These are phyloP conservation scores for Hemibagrus wyckioides DNA, from an alignment of 2,113 vertebrate genomes.

Conservation along the genomic window DNA sequence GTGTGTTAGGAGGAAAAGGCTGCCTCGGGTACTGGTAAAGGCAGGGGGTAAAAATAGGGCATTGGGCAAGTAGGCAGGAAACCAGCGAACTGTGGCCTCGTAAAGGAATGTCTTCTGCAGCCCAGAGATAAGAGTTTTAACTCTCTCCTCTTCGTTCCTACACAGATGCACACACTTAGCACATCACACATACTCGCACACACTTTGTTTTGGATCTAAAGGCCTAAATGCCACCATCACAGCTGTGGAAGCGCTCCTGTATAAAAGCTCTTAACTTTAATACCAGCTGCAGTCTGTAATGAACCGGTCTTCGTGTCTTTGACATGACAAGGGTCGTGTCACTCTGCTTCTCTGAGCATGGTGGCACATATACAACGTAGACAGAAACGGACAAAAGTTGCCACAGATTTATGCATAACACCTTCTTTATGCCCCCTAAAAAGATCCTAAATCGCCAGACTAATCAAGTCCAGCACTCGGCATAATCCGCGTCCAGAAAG, in stretches of 20 bases:
- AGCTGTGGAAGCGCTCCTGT: slow-evolving; percentile 21
- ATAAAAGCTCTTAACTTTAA: slow-evolving; percentile 44
- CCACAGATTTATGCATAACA: not conserved
- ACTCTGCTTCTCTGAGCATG: too few species aligned
- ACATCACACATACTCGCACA: slow-evolving; percentile 26
- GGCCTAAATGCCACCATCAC: slow-evolving; percentile 37
- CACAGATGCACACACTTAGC: slow-evolving; percentile 25
- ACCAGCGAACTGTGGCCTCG: slow-evolving; percentile 85
- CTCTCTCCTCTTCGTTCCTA: slow-evolving; percentile 74
- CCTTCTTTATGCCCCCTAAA: not conserved
- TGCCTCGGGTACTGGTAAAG: slow-evolving; percentile 85
- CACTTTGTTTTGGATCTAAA: slow-evolving; percentile 46
- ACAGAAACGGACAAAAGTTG: not conserved
- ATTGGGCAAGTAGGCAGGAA: slow-evolving; percentile 93
- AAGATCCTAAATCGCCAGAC: not conserved
- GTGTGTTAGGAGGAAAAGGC: slow-evolving; percentile 89
- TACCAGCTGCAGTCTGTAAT: slow-evolving; percentile 19
- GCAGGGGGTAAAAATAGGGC: slow-evolving; percentile 91
- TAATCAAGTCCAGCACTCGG: not conserved
- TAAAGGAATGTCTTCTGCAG: slow-evolving; percentile 93
- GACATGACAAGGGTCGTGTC: slow-evolving; percentile 6
- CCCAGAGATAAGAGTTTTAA: slow-evolving; percentile 90
- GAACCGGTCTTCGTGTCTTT: slow-evolving; percentile 8
- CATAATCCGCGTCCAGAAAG: not conserved
- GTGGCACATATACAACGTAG: not conserved